Base-by-base conservation (phyloP, 2,888 invertebrate genomes). In the Calameuta pallipes region DNA sequence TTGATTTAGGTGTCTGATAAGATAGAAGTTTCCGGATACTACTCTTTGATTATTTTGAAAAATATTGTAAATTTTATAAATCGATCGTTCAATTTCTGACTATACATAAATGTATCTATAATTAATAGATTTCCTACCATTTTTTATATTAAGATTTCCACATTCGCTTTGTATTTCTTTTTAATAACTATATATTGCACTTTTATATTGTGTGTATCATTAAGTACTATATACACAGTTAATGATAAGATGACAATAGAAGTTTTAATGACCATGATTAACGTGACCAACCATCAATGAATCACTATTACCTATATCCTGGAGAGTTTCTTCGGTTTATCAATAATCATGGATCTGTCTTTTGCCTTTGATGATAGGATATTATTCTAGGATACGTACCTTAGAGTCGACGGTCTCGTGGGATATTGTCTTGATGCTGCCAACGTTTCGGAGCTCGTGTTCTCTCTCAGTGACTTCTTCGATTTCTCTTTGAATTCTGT, bases 401-500 rank as follows among this genome's bases (percentile, higher is more conserved):
- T 92, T 92, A 75, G 90, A 91, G 83, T 93, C 93, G 37, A 93
- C 92, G 76, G 92, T 92, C 79, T 94, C 93, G 86, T 93, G 92
- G n/a, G 94, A 94, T 37, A 92, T 92, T 31, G 93, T 93, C 84
- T 92, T 92, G 80, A 94, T 93, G 84, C 92, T 92, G 15, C 94
- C 94, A 81, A 94, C 94, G 86, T 94, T 94, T 84, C 94, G 93
- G 85, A 97, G 94, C 89, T 97, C 97, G 88, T 95, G 94, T 92
- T 98, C 98, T 83, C 97, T 93, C 88, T 96, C 95, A 77, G 95
- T 95, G 80, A 96, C 97, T 92, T 97, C 96, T 87, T 96, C 95
- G 87, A 98, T 97, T 93, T 98, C 98, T 89, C 95, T 94, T 92
- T 98, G 97, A 91, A 98, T 97, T 91, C 97, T 94, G 83, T 92